Percentiles rank a stretch among this genome's conserved stretches.
phyloP scores from a whole-genome alignment of 2,797 vertebrate genomes.

The Sebastes variabilis region DNA sequence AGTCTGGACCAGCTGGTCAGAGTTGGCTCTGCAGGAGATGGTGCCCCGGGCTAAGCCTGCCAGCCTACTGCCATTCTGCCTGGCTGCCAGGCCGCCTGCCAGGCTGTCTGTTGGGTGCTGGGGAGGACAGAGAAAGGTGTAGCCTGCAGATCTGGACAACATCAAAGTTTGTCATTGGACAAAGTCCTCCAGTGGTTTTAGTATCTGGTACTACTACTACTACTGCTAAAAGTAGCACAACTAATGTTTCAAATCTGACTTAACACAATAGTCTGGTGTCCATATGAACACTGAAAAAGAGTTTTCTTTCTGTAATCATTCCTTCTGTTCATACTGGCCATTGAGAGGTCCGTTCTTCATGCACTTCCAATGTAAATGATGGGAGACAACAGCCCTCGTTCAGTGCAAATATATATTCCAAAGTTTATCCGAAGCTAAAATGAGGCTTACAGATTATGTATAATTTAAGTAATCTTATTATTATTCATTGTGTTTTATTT shows the following conservation, averaged over 20 bases:
- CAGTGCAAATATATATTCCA: neutral
- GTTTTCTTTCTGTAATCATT: neutral
- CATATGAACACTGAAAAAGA: neutral
- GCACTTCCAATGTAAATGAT: neutral
- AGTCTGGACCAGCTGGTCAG: constrained; percentile 82
- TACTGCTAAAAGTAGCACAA: neutral
- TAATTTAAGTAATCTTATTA: no score
- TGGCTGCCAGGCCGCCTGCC: constrained; percentile 66
- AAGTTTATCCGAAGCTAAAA: neutral
- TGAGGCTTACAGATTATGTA: neutral
- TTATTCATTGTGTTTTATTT: no score
- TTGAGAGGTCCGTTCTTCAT: neutral
- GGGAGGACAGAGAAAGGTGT: constrained; percentile 67
- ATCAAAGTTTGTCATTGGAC: constrained; percentile 59
- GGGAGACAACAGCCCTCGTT: neutral
- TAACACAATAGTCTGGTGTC: neutral
- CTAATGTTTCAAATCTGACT: neutral
- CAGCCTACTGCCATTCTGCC: constrained; percentile 74
- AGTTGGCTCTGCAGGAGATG: constrained; percentile 78
- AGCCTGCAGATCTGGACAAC: constrained; percentile 51
- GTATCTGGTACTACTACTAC: neutral
- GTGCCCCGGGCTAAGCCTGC: constrained; percentile 75
- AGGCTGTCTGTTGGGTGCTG: constrained; percentile 72
- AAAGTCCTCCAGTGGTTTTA: constrained; percentile 41
- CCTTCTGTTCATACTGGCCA: neutral